These are phyloP conservation scores for Argyrosomus japonicus DNA, from an alignment of 2,113 vertebrate species.

Conservation along the genomic window DNA sequence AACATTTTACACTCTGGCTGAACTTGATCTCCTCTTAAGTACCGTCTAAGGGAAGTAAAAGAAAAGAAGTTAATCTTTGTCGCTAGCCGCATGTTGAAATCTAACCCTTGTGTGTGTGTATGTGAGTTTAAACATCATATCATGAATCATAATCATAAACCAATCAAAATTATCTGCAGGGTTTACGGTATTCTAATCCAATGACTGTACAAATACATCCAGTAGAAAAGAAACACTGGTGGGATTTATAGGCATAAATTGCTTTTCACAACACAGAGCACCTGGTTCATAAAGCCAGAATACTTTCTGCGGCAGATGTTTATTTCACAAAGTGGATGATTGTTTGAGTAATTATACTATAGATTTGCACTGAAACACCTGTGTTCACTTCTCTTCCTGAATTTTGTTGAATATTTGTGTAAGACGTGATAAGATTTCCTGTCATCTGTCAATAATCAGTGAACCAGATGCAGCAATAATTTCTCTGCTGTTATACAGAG, in stretches of 20 bases:
- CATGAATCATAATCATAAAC: conserved; percentile 12
- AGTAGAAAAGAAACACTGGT: conserved; percentile 31
- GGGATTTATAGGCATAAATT: conserved; percentile 25
- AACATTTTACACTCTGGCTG: conserved; percentile 48
- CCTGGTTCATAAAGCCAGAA: conserved; percentile 31
- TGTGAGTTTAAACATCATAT: conserved; percentile 7
- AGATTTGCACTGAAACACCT: conserved; percentile 26
- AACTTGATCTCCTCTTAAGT: conserved; percentile 36
- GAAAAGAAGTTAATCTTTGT: neutral
- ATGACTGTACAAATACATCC: neutral
- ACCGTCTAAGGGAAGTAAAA: conserved; percentile 19
- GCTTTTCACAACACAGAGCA: conserved; percentile 19
- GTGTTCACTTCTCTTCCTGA: conserved; percentile 7
- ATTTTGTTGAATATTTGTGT: neutral
- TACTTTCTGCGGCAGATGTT: conserved; percentile 40
- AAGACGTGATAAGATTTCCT: conserved; percentile 11
- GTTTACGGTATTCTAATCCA: conserved; percentile 12
- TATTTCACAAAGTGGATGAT: conserved; percentile 27
- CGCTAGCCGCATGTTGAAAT: conserved; percentile 18
- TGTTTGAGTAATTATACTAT: conserved; percentile 45
- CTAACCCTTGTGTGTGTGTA: neutral
- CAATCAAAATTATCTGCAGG: conserved; percentile 11
- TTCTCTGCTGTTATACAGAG: neutral
- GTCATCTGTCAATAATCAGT: conserved; percentile 10
- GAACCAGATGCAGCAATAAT: conserved; percentile 13